A percentile compares a stretch with the other conserved stretches of the same genome.
Evolutionary conservation across 2,797 vertebrate genomes (phyloP).

Genomic region (Micromesistius poutassou): DNA sequence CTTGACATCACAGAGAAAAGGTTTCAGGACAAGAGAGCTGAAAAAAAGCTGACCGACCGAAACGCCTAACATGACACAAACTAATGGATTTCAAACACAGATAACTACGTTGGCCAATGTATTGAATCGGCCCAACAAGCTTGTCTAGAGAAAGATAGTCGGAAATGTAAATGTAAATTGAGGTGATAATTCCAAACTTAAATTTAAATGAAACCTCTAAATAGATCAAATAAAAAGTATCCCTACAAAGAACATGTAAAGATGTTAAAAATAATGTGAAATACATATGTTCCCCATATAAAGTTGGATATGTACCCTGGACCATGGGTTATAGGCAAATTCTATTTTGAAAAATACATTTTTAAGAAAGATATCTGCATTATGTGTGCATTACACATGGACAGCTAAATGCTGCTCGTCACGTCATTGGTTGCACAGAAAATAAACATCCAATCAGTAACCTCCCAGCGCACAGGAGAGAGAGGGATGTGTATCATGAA

Average conservation of each 20-base stretch:
- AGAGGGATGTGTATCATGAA: not conserved
- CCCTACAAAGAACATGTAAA: not conserved
- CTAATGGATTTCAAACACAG: not conserved
- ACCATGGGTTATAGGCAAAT: not conserved
- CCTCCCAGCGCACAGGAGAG: slow-evolving; percentile 5
- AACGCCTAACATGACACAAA: not conserved
- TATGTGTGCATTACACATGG: not conserved
- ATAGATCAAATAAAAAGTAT: not conserved
- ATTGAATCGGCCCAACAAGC: not conserved
- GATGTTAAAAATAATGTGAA: not conserved
- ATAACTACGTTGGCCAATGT: not conserved
- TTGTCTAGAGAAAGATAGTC: not conserved
- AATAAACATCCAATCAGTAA: slow-evolving; percentile 25
- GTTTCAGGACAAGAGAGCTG: not conserved
- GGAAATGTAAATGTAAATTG: not conserved
- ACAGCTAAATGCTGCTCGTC: not conserved
- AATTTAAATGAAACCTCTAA: not conserved
- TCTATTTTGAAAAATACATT: not conserved
- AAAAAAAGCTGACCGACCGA: not conserved
- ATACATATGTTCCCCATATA: not conserved
- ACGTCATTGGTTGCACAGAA: slow-evolving; percentile 25
- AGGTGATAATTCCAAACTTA: not conserved
- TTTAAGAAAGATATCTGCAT: not conserved
- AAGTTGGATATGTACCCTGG: not conserved
- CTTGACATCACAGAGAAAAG: slow-evolving; percentile 1